Conservation (phyloP, 2,113 vertebrate species). For the Thamnaconus septentrionalis region DNA sequence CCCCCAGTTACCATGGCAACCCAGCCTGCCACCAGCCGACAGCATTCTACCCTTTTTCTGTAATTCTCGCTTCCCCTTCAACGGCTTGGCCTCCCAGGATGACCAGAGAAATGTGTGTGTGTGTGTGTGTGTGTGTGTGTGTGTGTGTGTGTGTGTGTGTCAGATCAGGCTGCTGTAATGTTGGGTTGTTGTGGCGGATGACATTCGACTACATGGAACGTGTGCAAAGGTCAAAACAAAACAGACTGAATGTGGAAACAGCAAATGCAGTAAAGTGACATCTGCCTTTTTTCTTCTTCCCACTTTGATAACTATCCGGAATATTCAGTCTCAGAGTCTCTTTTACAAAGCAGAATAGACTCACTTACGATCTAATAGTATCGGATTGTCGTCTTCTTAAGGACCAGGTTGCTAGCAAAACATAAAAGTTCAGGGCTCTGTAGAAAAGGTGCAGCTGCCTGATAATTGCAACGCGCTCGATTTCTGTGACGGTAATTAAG, state of each 20-base stretch:
- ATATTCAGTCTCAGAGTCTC: too few relatives aligned
- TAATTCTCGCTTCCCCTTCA: conserved; percentile 45
- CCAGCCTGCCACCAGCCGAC: conserved; percentile 56
- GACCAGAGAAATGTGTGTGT: conserved; percentile 25
- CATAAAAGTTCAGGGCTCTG: too few relatives aligned
- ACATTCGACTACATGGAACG: too few relatives aligned
- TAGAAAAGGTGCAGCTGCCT: too few relatives aligned
- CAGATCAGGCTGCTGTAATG: conserved; percentile 1
- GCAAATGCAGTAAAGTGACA: background rate
- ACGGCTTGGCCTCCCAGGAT: conserved; percentile 41
- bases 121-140: background rate
- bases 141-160: background rate
- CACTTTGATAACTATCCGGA: background rate
- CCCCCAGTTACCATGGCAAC: conserved; percentile 70
- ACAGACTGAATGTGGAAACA: background rate
- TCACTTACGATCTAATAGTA: too few relatives aligned
- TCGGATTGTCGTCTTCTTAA: too few relatives aligned
- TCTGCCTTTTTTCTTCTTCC: background rate
- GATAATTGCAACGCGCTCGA: too few relatives aligned
- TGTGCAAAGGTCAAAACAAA: too few relatives aligned
- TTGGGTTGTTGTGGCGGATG: too few relatives aligned
- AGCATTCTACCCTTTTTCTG: conserved; percentile 41
- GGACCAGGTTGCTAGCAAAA: too few relatives aligned
- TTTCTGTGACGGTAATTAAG: too few relatives aligned
- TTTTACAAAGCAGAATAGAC: too few relatives aligned